Base-by-base conservation (phyloP, 64 coral and sea anemone species). In the Stylophora pistillata region DNA sequence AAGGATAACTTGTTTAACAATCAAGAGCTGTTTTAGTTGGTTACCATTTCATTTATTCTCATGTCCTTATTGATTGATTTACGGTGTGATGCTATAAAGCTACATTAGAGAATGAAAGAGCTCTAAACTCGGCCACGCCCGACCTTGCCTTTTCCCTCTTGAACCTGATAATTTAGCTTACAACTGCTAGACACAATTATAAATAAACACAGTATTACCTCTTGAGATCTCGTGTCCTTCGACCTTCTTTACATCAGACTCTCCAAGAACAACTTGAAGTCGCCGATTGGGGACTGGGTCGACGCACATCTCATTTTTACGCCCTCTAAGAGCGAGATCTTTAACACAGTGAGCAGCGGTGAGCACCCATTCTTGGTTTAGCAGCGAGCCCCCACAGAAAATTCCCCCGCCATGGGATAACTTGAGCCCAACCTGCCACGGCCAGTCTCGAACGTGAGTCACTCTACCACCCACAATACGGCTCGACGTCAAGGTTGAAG, bases 371-470 rank as follows among this genome's bases (percentile, higher is more conserved):
- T 93, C 78, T 30, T 77, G 37, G 71, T 84, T 93, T 15, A 93
- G 86, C 30, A 93, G 65, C 5, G 86, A 93, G 14, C 91, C 91
- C 32, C 91, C 91, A 55, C 91, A 93, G 37, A 93, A 89, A 29
- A 93, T 93, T 1, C 52, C 37, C 18, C 21, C 15, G 15, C 47
- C 47, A 53, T 13, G 17, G 13, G n/a, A 54, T 15, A 56, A 72
- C 69, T 88, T 61, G 57, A 93, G 86, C 68, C 91, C 91, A 58
- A 89, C 86, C 41, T 93, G 91, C 91, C 91, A 93, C 16, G 91
- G 91, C 91, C 91, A 93, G 9, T 93, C 74, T 70, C 74, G 86
- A 56, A 88, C 79, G 4, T 53, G 74, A 14, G 91, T 88, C 53
- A 66, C 66, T 29, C 33, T 93, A 33, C 91, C 91, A 56, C 91